These are phyloP conservation scores for Agrochola macilenta DNA, from an alignment of 2,888 invertebrate genomes.

Conservation along the genomic window DNA sequence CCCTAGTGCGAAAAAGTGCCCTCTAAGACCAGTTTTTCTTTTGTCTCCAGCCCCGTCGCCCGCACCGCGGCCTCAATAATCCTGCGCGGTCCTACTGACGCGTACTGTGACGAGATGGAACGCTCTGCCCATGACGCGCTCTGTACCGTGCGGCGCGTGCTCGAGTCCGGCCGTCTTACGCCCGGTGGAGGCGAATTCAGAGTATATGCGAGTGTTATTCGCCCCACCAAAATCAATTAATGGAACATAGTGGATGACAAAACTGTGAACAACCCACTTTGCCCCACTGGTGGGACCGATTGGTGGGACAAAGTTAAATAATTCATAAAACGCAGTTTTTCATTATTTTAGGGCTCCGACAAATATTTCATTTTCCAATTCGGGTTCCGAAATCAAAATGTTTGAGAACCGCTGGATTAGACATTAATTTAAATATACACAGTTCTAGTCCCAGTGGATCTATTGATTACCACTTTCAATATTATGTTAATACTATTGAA, in stretches of 20 bases:
- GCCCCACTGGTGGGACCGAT: too few relatives aligned
- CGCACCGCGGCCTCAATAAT: slow-evolving; percentile 99
- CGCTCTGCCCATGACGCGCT: slow-evolving; percentile 99
- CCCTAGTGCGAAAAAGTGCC: too few relatives aligned
- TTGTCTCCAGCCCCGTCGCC: slow-evolving; percentile 92
- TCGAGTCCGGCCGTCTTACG: slow-evolving; percentile 98
- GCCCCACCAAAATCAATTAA: too few relatives aligned
- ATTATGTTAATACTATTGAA: not conserved
- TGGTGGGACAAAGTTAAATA: too few relatives aligned
- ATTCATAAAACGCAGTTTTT: too few relatives aligned
- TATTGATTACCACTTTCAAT: not conserved
- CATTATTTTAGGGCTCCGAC: too few relatives aligned
- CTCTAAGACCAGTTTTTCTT: not conserved
- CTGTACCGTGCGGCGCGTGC: slow-evolving; percentile 98
- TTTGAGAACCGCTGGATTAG: too few relatives aligned
- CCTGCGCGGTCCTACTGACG: slow-evolving; percentile 99
- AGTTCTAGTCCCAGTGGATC: not conserved
- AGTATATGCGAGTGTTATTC: too few relatives aligned
- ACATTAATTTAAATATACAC: not conserved
- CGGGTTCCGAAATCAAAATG: too few relatives aligned
- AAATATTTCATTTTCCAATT: too few relatives aligned
- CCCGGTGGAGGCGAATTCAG: slow-evolving; percentile 99
- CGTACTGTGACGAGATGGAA: slow-evolving; percentile 99
- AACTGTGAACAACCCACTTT: too few relatives aligned
- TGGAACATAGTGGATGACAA: too few relatives aligned